Evolutionary conservation across 2,888 invertebrate genomes (phyloP), one percentile per base, ranked within the genome.

Genomic region (Orthosia gothica): DNA sequence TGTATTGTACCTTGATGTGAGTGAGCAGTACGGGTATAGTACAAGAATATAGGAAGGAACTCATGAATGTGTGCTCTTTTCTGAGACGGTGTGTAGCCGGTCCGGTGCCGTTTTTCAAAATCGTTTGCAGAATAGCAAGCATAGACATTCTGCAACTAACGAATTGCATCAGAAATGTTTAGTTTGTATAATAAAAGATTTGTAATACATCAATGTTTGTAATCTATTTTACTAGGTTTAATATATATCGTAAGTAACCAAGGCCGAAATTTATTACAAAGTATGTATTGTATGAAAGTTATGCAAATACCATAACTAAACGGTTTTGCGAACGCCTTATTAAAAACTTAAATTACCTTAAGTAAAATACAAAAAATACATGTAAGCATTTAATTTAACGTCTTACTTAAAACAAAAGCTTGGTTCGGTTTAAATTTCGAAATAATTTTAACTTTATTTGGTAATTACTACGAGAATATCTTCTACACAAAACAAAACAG

Each of bases 381-480:
- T 12, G 7, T 18, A 40, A 4, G 7, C 16, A 11, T 16, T 11
- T n/a, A n/a, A 16, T 5, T 1, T 26, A 23, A 12, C 5, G 3
- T 11, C 7, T 32, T 16, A 9, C 9, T n/a, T n/a, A 13, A 13
- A 26, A 58, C 57, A 58, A 72, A 57, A 50, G 9, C 7, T 1
- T 57, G 16, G 3, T 3, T 7, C 5, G 2, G 5, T 20, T 47
- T 32, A 9, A 16, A 47, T 15, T 57, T 23, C 5, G 2, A 23
- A 50, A 18, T 12, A 58, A 18, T 2, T 15, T 20, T 18, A 5
- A 1, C 40, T 15, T 66, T 16, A 32, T 67, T 68, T 26, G 0
- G 18, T 18, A n/a, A 16, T 15, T 16, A 0, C 3, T 18, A 57
- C 71, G 79, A 76, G 76, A 76, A 76, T 76, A 57, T 79, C 76